Evolutionary conservation across 2,888 invertebrate species (phyloP), one percentile per base, ranked within the genome.

Genomic region (Limnephilus marmoratus): DNA sequence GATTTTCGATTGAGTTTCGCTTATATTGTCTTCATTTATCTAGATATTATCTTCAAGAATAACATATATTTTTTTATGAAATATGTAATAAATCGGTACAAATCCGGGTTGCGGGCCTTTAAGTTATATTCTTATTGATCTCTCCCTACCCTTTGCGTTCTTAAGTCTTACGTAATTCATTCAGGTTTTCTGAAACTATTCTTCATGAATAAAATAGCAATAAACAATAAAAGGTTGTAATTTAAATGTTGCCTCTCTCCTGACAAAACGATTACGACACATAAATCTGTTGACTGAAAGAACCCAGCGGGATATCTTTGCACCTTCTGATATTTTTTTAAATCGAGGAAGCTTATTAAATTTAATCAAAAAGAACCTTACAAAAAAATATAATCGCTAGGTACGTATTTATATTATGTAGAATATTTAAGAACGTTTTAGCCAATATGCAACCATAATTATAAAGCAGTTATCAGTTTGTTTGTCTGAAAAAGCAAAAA

Each of bases 231-330:
- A n/a, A 68, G 24, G 24, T 68, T 68, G 24, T n/a, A 68, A 68
- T 68, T 68, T 68, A 68, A 68, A 68, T 68, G 68, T 68, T 68
- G 68, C n/a, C 68, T 68, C 68, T 68, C 68, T n/a, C 68, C 68
- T 68, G 68, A 68, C 68, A 68, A 68, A 68, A 68, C 24, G n/a
- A 68, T 68, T 68, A 68, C 68, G 5, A n/a, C 24, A 68, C 68
- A 68, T 68, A 68, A 68, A 68, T 68, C 24, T 68, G 68, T 24
- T 68, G 68, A 68, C 68, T 24, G 68, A 68, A 68, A 68, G 68
- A 1, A 24, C 68, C 2, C 68, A 68, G 68, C 68, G 68, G 68
- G 68, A 68, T 68, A 68, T 68, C 24, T 24, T 68, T 7, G 68
- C 68, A 24, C 9, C 24, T 68, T 68, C 53, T 18, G 18, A 24